Evolutionary conservation across 2,888 invertebrate genomes (phyloP), one percentile per base, ranked within the genome.

Genomic region (Gryllus longicercus): DNA sequence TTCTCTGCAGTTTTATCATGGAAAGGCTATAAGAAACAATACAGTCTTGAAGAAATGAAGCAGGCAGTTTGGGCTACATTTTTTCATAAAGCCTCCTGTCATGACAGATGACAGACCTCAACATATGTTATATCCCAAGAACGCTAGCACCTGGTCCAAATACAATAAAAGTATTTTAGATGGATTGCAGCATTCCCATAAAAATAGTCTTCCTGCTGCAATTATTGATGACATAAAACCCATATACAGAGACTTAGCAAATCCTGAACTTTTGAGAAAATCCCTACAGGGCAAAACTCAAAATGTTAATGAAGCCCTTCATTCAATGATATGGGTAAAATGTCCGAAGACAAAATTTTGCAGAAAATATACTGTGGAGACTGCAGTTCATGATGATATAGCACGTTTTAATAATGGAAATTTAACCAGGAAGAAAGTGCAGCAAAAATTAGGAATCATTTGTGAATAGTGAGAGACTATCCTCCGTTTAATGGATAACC

Each of bases 241-340:
- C 50, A 38, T 78, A 4, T 63, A 63, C 74, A 78, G 74, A 38
- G 51, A 74, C 38, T 23, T 78, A 63, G 51, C 78, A 4, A 38
- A 78, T 23, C 25, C 14, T 11, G 50, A 23, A 51, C 4, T n/a
- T 50, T 79, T 80, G 2, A 18, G 78, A 77, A 81, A 80, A 77
- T 81, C 79, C 78, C n/a, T 81, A n/a, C 76, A 79, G 76, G 78
- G 79, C 11, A 18, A 21, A 12, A 81, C 80, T 38, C 81, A 81
- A 74, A 81, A 81, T 51, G 75, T 38, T 11, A 81, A 25, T 25
- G 25, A 25, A 25, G 25, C 2, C 25, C 25, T 25, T 25, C 25
- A 25, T 25, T 25, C 25, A 25, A 2, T 25, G 25, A 25, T 25
- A 2, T 25, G 25, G 25, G 25, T 3, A 25, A 25, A 4, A 25